Conservation (phyloP, 2,797 vertebrate species). For the Poeciliopsis gracilis region DNA sequence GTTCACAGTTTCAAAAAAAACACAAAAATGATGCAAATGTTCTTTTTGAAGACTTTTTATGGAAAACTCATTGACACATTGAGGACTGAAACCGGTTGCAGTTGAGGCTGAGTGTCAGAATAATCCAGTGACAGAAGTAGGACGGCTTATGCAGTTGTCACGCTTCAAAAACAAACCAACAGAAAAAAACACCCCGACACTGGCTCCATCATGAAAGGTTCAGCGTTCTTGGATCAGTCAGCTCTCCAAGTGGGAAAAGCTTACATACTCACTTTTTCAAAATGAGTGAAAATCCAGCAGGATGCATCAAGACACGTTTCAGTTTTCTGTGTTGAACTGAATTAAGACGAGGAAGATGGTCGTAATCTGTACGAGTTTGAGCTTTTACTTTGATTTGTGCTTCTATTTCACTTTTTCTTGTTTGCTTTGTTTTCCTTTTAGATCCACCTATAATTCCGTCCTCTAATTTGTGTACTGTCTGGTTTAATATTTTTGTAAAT, state of each 20-base stretch:
- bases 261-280: background rate
- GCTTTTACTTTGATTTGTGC: background rate
- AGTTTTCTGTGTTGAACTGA: background rate
- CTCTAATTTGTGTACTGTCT: background rate
- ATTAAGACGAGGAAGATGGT: background rate
- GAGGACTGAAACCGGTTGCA: background rate
- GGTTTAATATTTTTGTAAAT: background rate
- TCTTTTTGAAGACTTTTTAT: background rate
- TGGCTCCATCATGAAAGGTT: background rate
- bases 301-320: background rate
- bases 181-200: background rate
- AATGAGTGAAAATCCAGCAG: background rate
- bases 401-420: background rate
- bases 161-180: background rate
- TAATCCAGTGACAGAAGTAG: slow-evolving; percentile 3
- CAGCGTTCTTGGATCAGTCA: background rate
- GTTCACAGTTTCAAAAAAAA: background rate
- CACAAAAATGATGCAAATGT: background rate
- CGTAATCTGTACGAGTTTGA: background rate
- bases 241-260: background rate
- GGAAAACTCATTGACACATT: background rate
- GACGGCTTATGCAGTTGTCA: background rate
- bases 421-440: background rate
- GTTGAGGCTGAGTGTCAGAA: background rate
- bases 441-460: background rate